Conservation (phyloP, 2,888 invertebrate genomes). For the Dione vanillae region DNA sequence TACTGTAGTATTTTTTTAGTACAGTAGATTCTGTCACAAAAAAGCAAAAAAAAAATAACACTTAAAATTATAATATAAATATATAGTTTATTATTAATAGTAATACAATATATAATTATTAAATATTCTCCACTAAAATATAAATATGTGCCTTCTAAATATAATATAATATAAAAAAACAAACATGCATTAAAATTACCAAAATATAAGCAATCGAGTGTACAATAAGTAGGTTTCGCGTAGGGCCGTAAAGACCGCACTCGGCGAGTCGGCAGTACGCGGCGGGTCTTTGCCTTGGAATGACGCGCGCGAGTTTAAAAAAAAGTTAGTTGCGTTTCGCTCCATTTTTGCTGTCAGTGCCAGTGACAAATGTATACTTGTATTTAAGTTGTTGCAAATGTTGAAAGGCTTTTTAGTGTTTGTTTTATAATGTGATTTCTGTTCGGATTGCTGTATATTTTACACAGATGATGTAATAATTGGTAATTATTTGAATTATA, state of each 20-base stretch:
- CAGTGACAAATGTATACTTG: conserved; percentile 40
- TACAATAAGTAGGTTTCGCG: conserved; percentile 33
- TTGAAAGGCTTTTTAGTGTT: conserved; percentile 37
- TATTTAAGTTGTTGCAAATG: conserved; percentile 43
- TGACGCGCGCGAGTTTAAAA: conserved; percentile 50
- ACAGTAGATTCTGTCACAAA: too few relatives aligned
- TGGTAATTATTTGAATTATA: conserved; percentile 11
- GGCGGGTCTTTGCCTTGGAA: conserved; percentile 53
- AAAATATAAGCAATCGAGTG: conserved; percentile 22
- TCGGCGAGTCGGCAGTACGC: conserved; percentile 51
- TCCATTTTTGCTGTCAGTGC: conserved; percentile 51
- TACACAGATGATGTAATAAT: background rate
- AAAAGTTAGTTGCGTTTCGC: conserved; percentile 51
- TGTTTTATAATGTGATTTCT: conserved; percentile 40
- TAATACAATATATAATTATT: too few relatives aligned
- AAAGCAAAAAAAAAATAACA: too few relatives aligned
- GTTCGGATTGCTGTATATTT: conserved; percentile 42
- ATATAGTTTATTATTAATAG: too few relatives aligned
- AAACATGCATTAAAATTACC: background rate
- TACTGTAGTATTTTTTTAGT: too few relatives aligned
- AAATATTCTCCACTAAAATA: too few relatives aligned
- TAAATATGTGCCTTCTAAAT: too few relatives aligned
- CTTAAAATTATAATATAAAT: too few relatives aligned
- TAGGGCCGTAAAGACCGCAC: conserved; percentile 40
- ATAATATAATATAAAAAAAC: background rate